phyloP scores from a whole-genome alignment of 2,113 vertebrate genomes.

The Spilogale gracilis region DNA sequence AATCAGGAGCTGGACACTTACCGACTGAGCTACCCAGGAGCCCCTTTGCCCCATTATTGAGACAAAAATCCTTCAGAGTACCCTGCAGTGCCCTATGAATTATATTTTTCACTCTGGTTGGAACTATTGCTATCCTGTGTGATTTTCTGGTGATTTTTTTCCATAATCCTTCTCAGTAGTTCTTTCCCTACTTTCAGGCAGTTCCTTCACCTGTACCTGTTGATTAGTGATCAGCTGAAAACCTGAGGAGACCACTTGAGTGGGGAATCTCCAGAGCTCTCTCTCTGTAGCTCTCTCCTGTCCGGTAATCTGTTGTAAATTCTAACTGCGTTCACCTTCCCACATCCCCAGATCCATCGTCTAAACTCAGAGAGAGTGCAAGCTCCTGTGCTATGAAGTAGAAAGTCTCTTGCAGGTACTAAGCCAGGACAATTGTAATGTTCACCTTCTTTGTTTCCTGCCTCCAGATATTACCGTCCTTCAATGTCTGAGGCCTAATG shows the following conservation, averaged over 20 bases:
- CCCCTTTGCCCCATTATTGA: neutral
- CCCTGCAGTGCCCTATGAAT: neutral
- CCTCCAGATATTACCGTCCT: neutral
- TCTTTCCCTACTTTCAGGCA: neutral
- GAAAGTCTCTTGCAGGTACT: neutral
- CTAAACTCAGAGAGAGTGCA: neutral
- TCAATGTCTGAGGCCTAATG: neutral
- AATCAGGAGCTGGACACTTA: neutral
- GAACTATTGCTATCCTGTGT: neutral
- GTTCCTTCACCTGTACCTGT: neutral
- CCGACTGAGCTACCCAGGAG: neutral
- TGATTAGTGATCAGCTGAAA: neutral
- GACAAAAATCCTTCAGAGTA: neutral
- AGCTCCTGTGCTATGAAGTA: neutral
- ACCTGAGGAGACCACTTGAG: too few relatives aligned
- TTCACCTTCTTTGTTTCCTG: neutral
- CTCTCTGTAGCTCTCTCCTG: neutral
- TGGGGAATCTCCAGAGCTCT: neutral
- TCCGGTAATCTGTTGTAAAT: neutral
- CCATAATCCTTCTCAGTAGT: neutral
- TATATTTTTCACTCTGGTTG: neutral
- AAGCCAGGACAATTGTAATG: neutral
- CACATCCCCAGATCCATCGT: neutral
- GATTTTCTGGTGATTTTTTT: neutral
- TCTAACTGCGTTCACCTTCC: neutral